Evolutionary conservation across 2,888 invertebrate species (phyloP).

Genomic region (Cecidostiba fungosa): DNA sequence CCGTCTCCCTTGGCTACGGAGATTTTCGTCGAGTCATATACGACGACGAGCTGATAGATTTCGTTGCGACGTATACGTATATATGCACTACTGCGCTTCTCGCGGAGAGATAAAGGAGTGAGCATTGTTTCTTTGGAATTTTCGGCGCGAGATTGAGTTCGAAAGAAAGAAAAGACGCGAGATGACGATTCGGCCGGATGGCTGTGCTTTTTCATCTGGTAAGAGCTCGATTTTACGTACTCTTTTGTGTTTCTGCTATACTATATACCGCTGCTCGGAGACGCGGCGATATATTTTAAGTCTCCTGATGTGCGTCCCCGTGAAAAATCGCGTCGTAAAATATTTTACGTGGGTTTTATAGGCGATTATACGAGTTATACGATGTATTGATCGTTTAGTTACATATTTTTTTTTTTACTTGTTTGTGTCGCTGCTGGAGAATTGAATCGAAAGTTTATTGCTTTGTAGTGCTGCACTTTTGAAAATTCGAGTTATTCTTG

Average conservation of each 20-base stretch:
- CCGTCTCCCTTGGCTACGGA: constrained; percentile 42
- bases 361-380: neutral
- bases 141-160: neutral
- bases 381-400: constrained; percentile 38
- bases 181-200: neutral
- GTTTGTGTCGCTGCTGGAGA: neutral
- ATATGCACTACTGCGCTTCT: neutral
- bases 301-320: neutral
- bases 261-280: neutral
- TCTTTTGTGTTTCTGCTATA: neutral
- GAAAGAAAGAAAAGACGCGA: neutral
- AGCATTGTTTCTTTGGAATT: neutral
- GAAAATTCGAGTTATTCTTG: neutral
- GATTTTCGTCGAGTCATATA: neutral
- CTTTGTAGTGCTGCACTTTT: neutral
- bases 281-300: constrained; percentile 18
- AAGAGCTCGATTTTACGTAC: constrained; percentile 7
- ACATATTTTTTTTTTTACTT: constrained; percentile 23
- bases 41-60: constrained; percentile 7
- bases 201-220: neutral
- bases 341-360: neutral
- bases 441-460: neutral
- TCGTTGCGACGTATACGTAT: neutral
- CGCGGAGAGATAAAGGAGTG: neutral
- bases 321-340: constrained; percentile 32